Evolutionary conservation across 2,888 invertebrate genomes (phyloP).

Genomic region (Laothoe populi): DNA sequence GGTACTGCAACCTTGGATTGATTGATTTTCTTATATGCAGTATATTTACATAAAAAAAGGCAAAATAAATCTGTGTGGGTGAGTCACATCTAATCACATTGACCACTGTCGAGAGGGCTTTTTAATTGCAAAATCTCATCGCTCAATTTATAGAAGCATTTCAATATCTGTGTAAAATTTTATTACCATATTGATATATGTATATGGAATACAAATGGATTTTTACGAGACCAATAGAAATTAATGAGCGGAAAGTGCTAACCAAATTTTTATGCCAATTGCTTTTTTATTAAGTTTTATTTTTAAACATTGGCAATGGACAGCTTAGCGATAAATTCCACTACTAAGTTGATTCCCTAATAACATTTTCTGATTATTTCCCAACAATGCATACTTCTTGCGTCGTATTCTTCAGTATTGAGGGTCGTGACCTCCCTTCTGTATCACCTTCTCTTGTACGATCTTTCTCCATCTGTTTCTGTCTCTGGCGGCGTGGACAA

Average conservation of each 20-base stretch:
- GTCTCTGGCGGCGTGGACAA: too few relatives aligned
- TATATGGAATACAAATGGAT: conserved; percentile 1
- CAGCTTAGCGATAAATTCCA: background rate
- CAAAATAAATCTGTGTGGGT: background rate
- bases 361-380: background rate
- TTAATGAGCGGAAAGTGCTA: conserved; percentile 3
- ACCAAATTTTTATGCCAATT: background rate
- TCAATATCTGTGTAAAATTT: conserved; percentile 6
- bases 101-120: background rate
- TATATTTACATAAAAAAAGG: too few relatives aligned
- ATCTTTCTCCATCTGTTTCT: too few relatives aligned
- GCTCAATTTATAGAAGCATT: conserved; percentile 9
- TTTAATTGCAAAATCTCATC: background rate
- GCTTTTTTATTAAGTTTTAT: background rate
- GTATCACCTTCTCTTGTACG: too few relatives aligned
- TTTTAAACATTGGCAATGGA: background rate
- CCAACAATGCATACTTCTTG: too few relatives aligned
- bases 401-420: too few relatives aligned
- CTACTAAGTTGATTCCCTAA: background rate
- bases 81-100: background rate
- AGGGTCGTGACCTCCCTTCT: too few relatives aligned
- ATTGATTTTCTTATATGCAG: too few relatives aligned
- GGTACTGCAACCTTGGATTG: too few relatives aligned
- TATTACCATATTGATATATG: too few relatives aligned
- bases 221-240: conserved; percentile 1